phyloP scores from a whole-genome alignment of 2,888 invertebrate species.

The Podotricha telesiphe region DNA sequence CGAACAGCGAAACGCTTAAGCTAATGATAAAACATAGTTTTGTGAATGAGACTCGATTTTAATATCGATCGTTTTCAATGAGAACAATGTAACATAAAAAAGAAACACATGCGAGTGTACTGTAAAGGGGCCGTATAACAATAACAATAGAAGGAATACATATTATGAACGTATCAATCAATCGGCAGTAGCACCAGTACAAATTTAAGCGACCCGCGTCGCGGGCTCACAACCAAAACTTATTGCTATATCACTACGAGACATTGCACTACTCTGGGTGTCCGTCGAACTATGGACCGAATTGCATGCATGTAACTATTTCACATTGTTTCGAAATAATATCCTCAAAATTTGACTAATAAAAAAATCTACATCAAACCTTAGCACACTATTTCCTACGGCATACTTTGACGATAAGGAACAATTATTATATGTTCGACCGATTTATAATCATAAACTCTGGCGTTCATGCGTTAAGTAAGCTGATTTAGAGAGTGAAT shows the following conservation, averaged over 20 bases:
- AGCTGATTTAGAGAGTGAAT: slow-evolving; percentile 4
- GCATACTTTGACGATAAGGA: slow-evolving; percentile 82
- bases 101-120: background rate
- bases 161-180: slow-evolving; percentile 59
- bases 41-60: background rate
- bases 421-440: slow-evolving; percentile 76
- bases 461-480: slow-evolving; percentile 10
- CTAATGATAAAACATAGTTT: too few relatives aligned
- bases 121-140: slow-evolving; percentile 3
- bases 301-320: slow-evolving; percentile 62
- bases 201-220: slow-evolving; percentile 60
- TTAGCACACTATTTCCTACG: slow-evolving; percentile 82
- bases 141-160: slow-evolving; percentile 72
- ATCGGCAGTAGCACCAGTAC: slow-evolving; percentile 70
- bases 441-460: slow-evolving; percentile 51
- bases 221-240: slow-evolving; percentile 81
- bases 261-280: slow-evolving; percentile 78
- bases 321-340: slow-evolving; percentile 73
- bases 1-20: background rate
- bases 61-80: background rate
- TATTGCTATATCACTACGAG: slow-evolving; percentile 81
- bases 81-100: background rate
- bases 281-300: slow-evolving; percentile 59
- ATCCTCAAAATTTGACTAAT: slow-evolving; percentile 76
- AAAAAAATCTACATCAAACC: slow-evolving; percentile 82